These are phyloP conservation scores for Oeneis ivallda DNA, from an alignment of 2,888 invertebrate genomes.

Conservation along the genomic window DNA sequence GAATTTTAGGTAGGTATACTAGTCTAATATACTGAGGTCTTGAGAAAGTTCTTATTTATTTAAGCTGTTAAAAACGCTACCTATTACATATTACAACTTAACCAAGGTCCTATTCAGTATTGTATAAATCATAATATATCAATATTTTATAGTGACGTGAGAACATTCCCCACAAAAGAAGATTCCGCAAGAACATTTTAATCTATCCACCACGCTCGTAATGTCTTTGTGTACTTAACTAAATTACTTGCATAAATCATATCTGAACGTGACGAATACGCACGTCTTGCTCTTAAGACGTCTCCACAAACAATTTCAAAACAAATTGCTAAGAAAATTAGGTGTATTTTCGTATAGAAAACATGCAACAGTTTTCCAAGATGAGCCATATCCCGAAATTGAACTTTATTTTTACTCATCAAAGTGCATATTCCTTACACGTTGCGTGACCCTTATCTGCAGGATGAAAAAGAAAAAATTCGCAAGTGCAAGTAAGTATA, in stretches of 20 bases:
- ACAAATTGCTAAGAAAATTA: neutral
- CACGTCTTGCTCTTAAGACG: constrained; percentile 45
- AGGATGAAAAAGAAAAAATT: constrained; percentile 14
- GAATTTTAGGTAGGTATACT: too few species aligned
- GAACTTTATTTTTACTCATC: neutral
- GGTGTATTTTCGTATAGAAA: constrained; percentile 14
- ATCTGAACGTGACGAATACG: constrained; percentile 75
- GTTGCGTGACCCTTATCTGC: neutral
- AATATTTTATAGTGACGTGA: constrained; percentile 27
- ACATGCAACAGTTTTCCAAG: neutral
- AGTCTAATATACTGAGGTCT: too few species aligned
- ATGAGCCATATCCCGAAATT: constrained; percentile 19
- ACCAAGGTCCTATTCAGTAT: neutral
- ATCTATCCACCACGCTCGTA: constrained; percentile 68
- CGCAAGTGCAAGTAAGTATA: constrained; percentile 23
- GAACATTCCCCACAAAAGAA: constrained; percentile 52
- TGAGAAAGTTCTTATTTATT: too few species aligned
- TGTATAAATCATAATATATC: neutral
- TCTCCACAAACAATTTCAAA: constrained; percentile 4
- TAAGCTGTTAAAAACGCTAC: too few species aligned
- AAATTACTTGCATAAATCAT: constrained; percentile 82
- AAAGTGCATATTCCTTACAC: constrained; percentile 7
- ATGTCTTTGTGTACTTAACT: constrained; percentile 78
- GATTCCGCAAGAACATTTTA: constrained; percentile 64
- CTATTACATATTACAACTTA: neutral